phyloP scores from a whole-genome alignment of 2,113 vertebrate genomes.

The Tachycineta bicolor region DNA sequence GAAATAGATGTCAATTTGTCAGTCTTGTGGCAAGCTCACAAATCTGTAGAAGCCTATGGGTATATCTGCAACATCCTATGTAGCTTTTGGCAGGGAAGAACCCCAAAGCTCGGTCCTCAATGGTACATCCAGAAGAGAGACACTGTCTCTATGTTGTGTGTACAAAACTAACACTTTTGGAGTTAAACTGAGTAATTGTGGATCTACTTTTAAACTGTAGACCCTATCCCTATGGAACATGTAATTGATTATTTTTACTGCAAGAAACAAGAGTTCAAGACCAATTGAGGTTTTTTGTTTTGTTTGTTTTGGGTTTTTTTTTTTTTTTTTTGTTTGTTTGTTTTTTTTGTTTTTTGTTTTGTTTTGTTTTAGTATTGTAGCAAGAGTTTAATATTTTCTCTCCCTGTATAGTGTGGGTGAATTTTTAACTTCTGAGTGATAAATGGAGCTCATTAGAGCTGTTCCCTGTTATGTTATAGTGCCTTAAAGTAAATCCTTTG shows the following conservation, averaged over 20 bases:
- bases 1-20: background rate
- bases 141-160: background rate
- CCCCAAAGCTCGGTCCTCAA: rapidly evolving
- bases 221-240: background rate
- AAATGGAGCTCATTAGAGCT: background rate
- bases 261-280: background rate
- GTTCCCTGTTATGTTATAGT: background rate
- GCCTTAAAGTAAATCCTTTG: background rate
- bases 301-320: background rate
- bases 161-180: background rate
- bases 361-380: background rate
- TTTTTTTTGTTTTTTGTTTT: background rate
- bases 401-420: background rate
- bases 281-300: background rate
- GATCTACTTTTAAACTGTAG: background rate
- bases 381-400: background rate
- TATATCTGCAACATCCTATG: background rate
- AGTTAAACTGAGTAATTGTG: background rate
- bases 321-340: background rate
- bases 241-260: background rate
- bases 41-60: background rate
- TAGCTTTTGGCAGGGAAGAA: background rate
- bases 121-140: background rate
- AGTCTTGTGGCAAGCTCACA: background rate
- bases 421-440: constrained; percentile 22